Percentiles rank a stretch among this genome's conserved stretches.
These are phyloP conservation scores for Protaetia brevitarsis DNA, from an alignment of 1,140 invertebrate species.

Conservation along the genomic window DNA sequence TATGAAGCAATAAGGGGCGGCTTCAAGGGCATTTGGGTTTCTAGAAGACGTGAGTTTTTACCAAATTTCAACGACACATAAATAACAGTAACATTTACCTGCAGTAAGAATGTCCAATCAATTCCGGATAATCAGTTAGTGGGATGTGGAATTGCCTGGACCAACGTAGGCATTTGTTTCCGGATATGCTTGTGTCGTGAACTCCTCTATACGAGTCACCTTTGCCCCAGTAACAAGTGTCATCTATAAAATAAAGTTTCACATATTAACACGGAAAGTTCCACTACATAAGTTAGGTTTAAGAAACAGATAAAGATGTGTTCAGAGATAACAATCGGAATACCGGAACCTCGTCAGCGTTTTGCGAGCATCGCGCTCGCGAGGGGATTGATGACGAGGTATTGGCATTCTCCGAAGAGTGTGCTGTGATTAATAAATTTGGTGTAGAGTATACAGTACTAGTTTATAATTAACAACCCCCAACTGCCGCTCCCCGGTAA, in stretches of 20 bases:
- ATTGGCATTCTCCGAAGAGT: too few relatives aligned
- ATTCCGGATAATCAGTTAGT: conserved; percentile 74
- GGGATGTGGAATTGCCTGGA: conserved; percentile 70
- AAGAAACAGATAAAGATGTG: too few relatives aligned
- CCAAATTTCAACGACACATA: not conserved
- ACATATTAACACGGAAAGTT: not conserved
- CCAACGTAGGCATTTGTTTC: conserved; percentile 80
- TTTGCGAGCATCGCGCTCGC: too few relatives aligned
- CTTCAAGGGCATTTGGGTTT: conserved; percentile 78
- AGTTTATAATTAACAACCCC: too few relatives aligned
- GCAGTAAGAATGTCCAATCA: conserved; percentile 87
- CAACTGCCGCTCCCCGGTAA: too few relatives aligned
- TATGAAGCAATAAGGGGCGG: conserved; percentile 90
- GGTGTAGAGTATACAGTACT: too few relatives aligned
- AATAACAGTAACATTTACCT: conserved; percentile 45
- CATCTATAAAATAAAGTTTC: conserved; percentile 52
- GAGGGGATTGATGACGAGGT: too few relatives aligned
- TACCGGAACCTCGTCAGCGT: too few relatives aligned
- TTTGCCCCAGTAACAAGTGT: conserved; percentile 82
- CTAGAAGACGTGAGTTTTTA: conserved; percentile 46
- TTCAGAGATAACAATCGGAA: too few relatives aligned
- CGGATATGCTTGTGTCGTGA: conserved; percentile 67
- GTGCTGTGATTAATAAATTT: too few relatives aligned
- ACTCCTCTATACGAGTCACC: conserved; percentile 79
- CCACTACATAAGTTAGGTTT: too few relatives aligned